Evolutionary conservation across 92 coral and sea anemone species (phyloP).

Genomic region (Siderastrea siderea): DNA sequence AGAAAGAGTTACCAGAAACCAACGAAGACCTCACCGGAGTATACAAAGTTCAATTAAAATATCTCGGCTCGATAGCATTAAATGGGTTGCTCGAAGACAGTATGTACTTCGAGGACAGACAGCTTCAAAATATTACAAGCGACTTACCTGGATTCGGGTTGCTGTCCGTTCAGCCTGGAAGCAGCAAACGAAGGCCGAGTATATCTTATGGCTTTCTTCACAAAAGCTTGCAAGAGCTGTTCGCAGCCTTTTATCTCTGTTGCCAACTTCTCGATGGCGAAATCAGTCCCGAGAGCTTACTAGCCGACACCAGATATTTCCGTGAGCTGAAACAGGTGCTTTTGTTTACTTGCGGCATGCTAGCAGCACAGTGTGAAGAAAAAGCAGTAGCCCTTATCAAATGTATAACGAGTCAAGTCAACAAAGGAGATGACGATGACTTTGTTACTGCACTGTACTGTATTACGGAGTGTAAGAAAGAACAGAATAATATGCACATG

Average conservation of each 20-base stretch:
- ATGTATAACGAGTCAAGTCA: not conserved
- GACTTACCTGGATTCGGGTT: conserved; percentile 14
- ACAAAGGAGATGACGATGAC: not conserved
- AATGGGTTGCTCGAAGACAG: conserved; percentile 15
- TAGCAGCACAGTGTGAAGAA: not conserved
- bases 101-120: not conserved
- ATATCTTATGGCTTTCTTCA: conserved; percentile 30
- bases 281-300: not conserved
- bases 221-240: conserved; percentile 51
- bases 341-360: not conserved
- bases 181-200: conserved; percentile 23
- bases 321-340: not conserved
- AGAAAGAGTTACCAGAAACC: not conserved
- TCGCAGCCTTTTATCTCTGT: conserved; percentile 38
- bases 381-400: not conserved
- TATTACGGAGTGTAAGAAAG: not conserved
- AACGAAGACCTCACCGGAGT: conserved; percentile 4
- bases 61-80: conserved; percentile 31
- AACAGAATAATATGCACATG: not conserved
- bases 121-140: not conserved
- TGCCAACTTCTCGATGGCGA: not conserved
- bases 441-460: not conserved
- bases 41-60: not conserved
- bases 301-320: not conserved
- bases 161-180: conserved; percentile 39